phyloP scores from a whole-genome alignment of 1,140 invertebrate species.

The Ditylenchus dipsaci region DNA sequence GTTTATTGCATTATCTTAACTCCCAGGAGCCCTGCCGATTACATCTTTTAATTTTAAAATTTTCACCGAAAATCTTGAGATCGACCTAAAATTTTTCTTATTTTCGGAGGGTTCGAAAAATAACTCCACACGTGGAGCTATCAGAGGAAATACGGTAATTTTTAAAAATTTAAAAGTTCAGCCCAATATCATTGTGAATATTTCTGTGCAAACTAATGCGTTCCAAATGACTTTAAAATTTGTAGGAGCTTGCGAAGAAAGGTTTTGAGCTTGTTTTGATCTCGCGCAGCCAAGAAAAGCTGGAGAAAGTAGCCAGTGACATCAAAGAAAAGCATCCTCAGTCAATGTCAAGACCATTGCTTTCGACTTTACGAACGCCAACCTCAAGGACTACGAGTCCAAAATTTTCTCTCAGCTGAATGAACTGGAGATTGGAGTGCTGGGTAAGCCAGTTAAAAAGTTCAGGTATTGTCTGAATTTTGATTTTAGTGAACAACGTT shows the following conservation, averaged over 20 bases:
- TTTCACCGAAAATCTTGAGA: no score
- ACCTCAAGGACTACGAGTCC: slow-evolving; percentile 36
- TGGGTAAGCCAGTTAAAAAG: slow-evolving; percentile 26
- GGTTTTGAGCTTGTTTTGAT: slow-evolving; percentile 53
- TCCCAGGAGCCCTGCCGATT: no score
- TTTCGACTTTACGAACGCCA: slow-evolving; percentile 45
- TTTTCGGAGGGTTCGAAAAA: no score
- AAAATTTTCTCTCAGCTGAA: slow-evolving; percentile 32
- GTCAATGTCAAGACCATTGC: slow-evolving; percentile 33
- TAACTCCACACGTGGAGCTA: no score
- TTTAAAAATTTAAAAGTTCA: no score
- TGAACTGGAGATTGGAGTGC: slow-evolving; percentile 49
- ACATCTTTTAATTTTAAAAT: no score
- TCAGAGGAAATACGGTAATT: no score
- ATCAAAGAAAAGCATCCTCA: slow-evolving; percentile 26
- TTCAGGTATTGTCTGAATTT: slow-evolving; percentile 13
- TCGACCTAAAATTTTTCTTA: no score
- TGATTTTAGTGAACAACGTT: slow-evolving; percentile 50
- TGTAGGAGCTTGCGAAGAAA: slow-evolving; percentile 48
- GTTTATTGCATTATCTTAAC: no score
- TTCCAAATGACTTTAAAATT: no score
- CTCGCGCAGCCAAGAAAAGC: slow-evolving; percentile 46
- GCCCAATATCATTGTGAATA: no score
- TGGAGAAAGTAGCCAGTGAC: slow-evolving; percentile 48
- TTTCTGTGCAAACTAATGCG: no score